Base-by-base conservation (phyloP, 2,113 vertebrate genomes). In the Piprites chloris region DNA sequence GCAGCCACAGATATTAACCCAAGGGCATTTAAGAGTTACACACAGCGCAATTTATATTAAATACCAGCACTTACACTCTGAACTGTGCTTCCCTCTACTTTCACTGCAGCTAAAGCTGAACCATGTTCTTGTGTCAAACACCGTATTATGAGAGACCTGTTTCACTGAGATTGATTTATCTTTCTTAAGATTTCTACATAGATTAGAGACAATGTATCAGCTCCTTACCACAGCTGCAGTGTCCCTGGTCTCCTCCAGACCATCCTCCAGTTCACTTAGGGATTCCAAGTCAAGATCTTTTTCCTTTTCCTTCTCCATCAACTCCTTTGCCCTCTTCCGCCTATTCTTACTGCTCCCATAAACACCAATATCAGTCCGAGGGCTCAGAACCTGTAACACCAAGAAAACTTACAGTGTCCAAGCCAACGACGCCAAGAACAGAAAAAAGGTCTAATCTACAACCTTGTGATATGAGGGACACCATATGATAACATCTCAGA, bases 341-440 rank as follows among this genome's bases (percentile, higher is more conserved):
- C 99, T 99, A 50, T 98, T 99, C 96, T 99, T 99, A 87, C 99
- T 99, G 98, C 98, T 99, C 26, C 99, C 99, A 18, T 99, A 99
- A 61, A 99, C 96, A 4, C 99, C 99, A n/a, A 99, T 99, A 89
- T 99, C 99, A 37, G 97, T 98, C 2, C 99, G 98, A 6, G 99
- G 99, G 94, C 99, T 99, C 41, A 99, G 97, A n/a, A 99, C 99
- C 99, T 99, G 89, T 5, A 94, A 96, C 0, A 82, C 14, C 80
- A 95, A 67, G 27, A 63, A 52, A 88, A 75, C 9, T 32, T 15
- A 21, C 1, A 62, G 61, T 53, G n/a, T 44, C 65, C 81, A 86
- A 87, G 20, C 23, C 55, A 77, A 61, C 42, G 47, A 37, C 23
- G 44, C 17, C 68, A 41, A 74, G 27, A 52, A 72, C 9, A 74